Percentiles rank a stretch among this genome's conserved stretches.
Conservation (phyloP, 2,888 invertebrate species). For the Eurois occulta region DNA sequence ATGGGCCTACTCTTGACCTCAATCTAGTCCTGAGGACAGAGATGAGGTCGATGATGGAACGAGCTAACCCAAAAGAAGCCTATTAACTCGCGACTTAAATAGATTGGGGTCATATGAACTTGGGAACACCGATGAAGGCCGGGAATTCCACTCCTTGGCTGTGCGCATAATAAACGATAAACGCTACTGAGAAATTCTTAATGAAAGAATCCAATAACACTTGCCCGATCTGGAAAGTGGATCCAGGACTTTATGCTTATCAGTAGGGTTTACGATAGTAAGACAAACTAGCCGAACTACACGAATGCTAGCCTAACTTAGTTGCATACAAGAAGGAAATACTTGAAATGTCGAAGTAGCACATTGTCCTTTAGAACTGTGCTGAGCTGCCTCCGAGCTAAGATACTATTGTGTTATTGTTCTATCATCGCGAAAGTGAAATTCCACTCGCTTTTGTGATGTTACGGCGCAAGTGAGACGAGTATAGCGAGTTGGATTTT, state of each 20-base stretch:
- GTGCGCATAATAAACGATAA: no score
- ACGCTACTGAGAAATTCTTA: no score
- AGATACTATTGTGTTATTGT: slow-evolving; percentile 60
- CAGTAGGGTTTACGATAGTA: no score
- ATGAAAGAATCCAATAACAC: not conserved
- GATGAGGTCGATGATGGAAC: no score
- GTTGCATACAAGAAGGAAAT: slow-evolving; percentile 28
- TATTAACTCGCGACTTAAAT: no score
- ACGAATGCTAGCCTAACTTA: not conserved
- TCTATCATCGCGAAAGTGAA: slow-evolving; percentile 67
- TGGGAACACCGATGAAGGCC: no score
- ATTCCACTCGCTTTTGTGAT: slow-evolving; percentile 57
- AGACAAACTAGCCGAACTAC: not conserved
- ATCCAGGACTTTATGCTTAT: not conserved
- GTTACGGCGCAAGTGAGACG: slow-evolving; percentile 24
- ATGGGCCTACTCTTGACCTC: no score
- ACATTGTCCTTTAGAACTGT: slow-evolving; percentile 51
- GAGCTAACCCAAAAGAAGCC: no score
- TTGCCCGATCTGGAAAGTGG: not conserved
- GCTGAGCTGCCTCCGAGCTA: slow-evolving; percentile 22
- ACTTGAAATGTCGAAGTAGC: slow-evolving; percentile 42
- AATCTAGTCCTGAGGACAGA: no score
- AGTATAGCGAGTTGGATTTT: slow-evolving; percentile 5
- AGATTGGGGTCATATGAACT: no score
- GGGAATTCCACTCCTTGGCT: no score